Evolutionary conservation across 2,888 invertebrate species (phyloP), one percentile per base, ranked within the genome.

Genomic region (Parelbella ahira): DNA sequence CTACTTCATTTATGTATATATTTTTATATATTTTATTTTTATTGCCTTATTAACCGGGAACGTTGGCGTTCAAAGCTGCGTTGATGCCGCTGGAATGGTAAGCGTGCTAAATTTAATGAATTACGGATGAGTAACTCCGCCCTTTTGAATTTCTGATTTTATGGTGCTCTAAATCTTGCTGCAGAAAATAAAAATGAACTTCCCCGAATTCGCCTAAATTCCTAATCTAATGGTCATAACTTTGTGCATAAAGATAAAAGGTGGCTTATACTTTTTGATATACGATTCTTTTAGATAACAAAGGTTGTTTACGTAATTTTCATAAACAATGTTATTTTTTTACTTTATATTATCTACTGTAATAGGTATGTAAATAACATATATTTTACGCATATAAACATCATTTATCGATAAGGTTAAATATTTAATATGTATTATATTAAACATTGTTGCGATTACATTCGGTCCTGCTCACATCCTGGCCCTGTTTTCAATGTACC

Each of bases 51-150:
- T 76, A 81, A 73, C 68, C 54, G 60, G 51, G 56, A 63, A 63
- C 67, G 68, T 65, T 56, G 63, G 56, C 72, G 68, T 70, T 78
- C 71, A 69, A 72, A 68, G 73, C 65, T 64, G 54, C 48, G 56
- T 66, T 59, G 71, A 68, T 72, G 69, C 70, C 59, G 57, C 63
- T 65, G 74, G 75, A 77, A 75, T 73, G 72, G 70, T 70, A 64
- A 75, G 75, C 65, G 76, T 63, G 76, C 73, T 63, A 78, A 81
- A 69, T 78, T 80, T 77, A 81, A 83, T 83, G 76, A 84, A 83
- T 82, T 81, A 80, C 79, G 77, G 75, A 78, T 78, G 78, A 78
- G 67, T 71, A 65, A 70, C 67, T 68, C 67, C 69, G 49, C 73
- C 64, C 68, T 69, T 63, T 68, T 67, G 72, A 72, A 76, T 77